phyloP scores from a whole-genome alignment of 2,797 vertebrate species.

The Takifugu rubripes region DNA sequence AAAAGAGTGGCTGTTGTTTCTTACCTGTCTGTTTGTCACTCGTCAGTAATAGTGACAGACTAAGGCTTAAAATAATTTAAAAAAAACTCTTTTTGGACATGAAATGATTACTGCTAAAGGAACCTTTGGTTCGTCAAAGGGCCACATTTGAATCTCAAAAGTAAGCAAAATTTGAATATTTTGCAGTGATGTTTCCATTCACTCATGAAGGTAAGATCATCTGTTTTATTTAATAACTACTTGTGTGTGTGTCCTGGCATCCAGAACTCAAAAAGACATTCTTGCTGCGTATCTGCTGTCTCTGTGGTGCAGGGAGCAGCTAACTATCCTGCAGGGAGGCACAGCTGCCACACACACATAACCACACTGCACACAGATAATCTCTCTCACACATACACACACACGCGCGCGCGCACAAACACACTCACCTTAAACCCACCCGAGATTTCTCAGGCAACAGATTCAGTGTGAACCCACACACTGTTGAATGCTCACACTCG shows the following conservation, averaged over 20 bases:
- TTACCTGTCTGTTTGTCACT: too few relatives aligned
- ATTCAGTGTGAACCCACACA: conserved; percentile 31
- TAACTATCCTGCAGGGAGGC: conserved; percentile 57
- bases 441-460: conserved; percentile 29
- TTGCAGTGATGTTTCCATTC: not conserved
- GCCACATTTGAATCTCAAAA: not conserved
- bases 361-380: conserved; percentile 11
- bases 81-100: too few relatives aligned
- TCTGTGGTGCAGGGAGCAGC: conserved; percentile 68
- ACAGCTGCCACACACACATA: conserved; percentile 59
- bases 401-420: conserved; percentile 10
- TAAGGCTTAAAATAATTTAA: too few relatives aligned
- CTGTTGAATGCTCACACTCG: conserved; percentile 23
- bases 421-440: conserved; percentile 4
- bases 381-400: conserved; percentile 23
- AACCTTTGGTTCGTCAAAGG: not conserved
- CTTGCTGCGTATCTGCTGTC: conserved; percentile 72
- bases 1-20: too few relatives aligned
- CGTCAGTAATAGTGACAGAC: too few relatives aligned
- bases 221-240: not conserved
- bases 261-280: conserved; percentile 71
- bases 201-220: not conserved
- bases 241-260: conserved; percentile 46
- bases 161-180: not conserved
- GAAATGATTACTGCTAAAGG: not conserved